Evolutionary conservation across 2,888 invertebrate genomes (phyloP), one percentile per base, ranked within the genome.

Genomic region (Sesia bembeciformis): DNA sequence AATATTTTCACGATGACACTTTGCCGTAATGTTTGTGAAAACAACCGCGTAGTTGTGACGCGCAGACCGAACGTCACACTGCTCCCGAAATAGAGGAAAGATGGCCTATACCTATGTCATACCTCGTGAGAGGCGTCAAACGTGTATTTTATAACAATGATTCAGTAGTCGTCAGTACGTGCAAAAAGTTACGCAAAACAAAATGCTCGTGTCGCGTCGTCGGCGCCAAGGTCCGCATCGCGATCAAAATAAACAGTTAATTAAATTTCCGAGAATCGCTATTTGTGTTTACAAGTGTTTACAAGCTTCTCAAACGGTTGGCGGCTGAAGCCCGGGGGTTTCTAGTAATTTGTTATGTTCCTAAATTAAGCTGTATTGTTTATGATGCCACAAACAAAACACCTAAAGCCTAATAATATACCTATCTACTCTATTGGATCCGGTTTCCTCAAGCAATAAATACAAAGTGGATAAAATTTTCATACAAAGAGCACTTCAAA

Each of bases 181-280:
- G 7, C 6, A 40, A 58, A 23, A 60, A 62, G 59, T 62, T 66
- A 67, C 60, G 67, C 65, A 57, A 54, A 54, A 39, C 40, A 39
- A 39, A 38, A 53, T 7, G 39, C 4, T 61, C 61, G 57, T 62
- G 66, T 60, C 65, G 64, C 62, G 56, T 54, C 57, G 56, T 52
- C 62, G 66, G 60, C 65, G 58, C 59, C 59, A 60, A 53, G 53
- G 53, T 56, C 56, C 58, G 57, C 57, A 57, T 62, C 60, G 59
- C 59, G 62, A 64, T 60, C 58, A 64, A 73, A 73, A 73, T 70
- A 72, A 66, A 62, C 63, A 62, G 60, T 61, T 67, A 71, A 69
- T 65, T 63, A 61, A 60, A 66, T 63, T 82, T 82, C 82, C 65
- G 57, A 74, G 83, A 82, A 82, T 52, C 58, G 66, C 71, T 76